These are phyloP conservation scores for Antechinus stuartii DNA, from an alignment of 2,113 vertebrate species.

Conservation along the genomic window DNA sequence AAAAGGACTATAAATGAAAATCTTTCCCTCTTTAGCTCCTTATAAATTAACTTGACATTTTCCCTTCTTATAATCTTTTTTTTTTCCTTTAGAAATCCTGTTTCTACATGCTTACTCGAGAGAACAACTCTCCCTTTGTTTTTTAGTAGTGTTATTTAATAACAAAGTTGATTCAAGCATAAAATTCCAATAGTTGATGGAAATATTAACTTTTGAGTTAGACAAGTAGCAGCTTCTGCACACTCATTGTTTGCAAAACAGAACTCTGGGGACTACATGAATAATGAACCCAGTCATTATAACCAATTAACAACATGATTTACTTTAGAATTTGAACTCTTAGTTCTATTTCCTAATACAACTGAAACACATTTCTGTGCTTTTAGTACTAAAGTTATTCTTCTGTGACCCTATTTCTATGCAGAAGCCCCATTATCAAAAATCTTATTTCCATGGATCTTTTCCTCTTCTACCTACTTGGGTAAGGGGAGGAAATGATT, in stretches of 20 bases:
- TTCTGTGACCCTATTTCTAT: too few relatives aligned
- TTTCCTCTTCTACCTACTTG: too few relatives aligned
- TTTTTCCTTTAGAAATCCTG: constrained; percentile 45
- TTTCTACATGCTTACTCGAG: constrained; percentile 4
- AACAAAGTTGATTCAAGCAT: constrained; percentile 63
- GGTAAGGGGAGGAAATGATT: too few relatives aligned
- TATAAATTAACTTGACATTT: constrained; percentile 54
- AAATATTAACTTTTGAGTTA: constrained; percentile 61
- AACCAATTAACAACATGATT: too few relatives aligned
- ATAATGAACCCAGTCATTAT: neutral
- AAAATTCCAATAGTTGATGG: constrained; percentile 46
- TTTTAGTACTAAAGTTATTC: too few relatives aligned
- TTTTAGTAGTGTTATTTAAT: constrained; percentile 58
- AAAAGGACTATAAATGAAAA: constrained; percentile 54
- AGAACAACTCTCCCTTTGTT: constrained; percentile 56
- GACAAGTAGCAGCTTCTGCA: constrained; percentile 25
- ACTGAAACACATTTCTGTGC: too few relatives aligned
- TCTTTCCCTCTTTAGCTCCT: constrained; percentile 50
- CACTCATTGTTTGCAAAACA: neutral
- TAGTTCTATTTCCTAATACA: too few relatives aligned
- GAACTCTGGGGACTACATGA: neutral
- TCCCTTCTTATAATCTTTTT: constrained; percentile 53
- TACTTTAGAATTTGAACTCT: too few relatives aligned
- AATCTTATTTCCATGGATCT: too few relatives aligned
- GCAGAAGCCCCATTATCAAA: too few relatives aligned